A percentile compares a stretch with the other conserved stretches of the same genome.
Evolutionary conservation across 30 jellyfish, hydroid and myxozoan species (phyloP).

Genomic region (Clytia hemisphaerica): DNA sequence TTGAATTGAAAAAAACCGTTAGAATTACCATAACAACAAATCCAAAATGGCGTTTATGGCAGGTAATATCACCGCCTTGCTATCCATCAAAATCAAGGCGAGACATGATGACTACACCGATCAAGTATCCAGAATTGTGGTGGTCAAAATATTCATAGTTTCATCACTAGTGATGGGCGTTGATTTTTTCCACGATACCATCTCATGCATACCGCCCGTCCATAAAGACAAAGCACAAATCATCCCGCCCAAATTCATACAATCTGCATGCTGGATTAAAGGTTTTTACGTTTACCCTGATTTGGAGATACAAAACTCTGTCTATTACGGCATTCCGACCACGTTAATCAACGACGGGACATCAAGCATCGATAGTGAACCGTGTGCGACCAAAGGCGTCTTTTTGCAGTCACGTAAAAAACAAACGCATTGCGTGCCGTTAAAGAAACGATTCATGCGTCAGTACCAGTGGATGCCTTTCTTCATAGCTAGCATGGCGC

Average conservation of each 20-base stretch:
- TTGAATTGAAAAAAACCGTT: no score
- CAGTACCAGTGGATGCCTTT: conserved; percentile 45
- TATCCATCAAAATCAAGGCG: conserved; percentile 19
- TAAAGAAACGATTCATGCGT: conserved; percentile 1
- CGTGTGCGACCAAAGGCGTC: no score
- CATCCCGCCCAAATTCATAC: conserved; percentile 6
- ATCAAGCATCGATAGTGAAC: background rate
- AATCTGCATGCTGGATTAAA: conserved; percentile 28
- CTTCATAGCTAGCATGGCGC: conserved; percentile 32
- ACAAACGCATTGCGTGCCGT: conserved; percentile 9
- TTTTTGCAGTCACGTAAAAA: no score
- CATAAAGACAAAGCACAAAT: background rate
- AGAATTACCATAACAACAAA: no score
- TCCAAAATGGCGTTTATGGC: conserved; percentile 24
- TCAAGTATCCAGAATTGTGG: conserved; percentile 26
- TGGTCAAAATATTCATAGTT: conserved; percentile 25
- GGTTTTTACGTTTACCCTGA: conserved; percentile 36
- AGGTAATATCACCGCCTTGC: conserved; percentile 21
- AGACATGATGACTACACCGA: conserved; percentile 34
- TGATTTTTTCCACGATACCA: conserved; percentile 44
- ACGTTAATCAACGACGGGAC: conserved; percentile 10
- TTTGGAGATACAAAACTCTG: conserved; percentile 14
- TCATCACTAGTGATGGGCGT: conserved; percentile 31
- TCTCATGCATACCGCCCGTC: conserved; percentile 20
- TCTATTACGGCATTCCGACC: conserved; percentile 30